Base-by-base conservation (phyloP, 2,888 invertebrate genomes). In the Gastrophysa polygoni region DNA sequence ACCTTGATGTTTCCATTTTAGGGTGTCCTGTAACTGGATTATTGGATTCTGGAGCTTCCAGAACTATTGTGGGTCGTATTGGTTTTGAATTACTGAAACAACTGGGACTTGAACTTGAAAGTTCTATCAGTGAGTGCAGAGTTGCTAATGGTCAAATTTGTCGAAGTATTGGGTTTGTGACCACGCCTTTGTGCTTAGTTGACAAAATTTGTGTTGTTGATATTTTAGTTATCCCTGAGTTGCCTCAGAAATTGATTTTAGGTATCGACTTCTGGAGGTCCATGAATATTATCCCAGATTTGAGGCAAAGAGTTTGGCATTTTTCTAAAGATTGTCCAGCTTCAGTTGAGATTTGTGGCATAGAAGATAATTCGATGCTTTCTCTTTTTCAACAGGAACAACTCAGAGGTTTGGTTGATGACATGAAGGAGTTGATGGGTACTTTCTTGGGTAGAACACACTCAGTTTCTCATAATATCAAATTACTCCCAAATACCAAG, bases 81-180 rank as follows among this genome's bases (percentile, higher is more conserved):
- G 46, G 46, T 46, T 17, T 24, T 24, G 24, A 24, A 24, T 24
- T 24, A 5, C 24, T 7, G 7, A 24, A 24, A 7, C 24, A 24
- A 46, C 4, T 46, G 17, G 43, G 43, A 38, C 16, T 17, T 11
- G 11, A 16, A 10, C 16, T 46, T 7, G 11, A 17, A 18, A 4
- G 18, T 46, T 46, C 46, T 16, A 18, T 17, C 18, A 46, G 20
- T 46, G 46, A 46, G 2, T 46, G 46, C 20, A 17, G 46, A 17
- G 46, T 46, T 10, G 46, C 46, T 11, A 46, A 46, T 46, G 46
- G 46, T 46, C 46, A 46, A 46, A 18, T 46, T 16, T 46, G 7
- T 46, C n/a, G 16, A 20, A 51, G 51, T 17, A 51, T 51, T 32
- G 51, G 32, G 7, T 51, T 16, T 32, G 34, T 51, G 32, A 32